Conservation (phyloP, 2,113 vertebrate species). For the Azemiops feae region DNA sequence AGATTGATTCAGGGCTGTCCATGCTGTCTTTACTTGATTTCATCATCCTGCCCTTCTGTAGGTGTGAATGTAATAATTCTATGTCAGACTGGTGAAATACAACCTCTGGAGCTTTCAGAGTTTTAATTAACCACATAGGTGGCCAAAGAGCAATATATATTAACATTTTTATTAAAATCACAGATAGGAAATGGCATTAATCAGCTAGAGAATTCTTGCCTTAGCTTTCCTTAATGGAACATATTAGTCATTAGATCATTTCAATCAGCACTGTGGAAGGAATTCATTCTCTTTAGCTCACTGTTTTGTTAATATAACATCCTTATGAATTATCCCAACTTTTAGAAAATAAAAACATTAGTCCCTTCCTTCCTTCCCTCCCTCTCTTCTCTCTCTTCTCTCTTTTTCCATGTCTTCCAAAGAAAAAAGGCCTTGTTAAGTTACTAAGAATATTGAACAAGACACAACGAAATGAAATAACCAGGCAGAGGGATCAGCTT, state of each 20-base stretch:
- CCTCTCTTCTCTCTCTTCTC: slow-evolving; percentile 40
- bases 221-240: slow-evolving; percentile 69
- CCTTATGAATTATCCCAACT: slow-evolving; percentile 67
- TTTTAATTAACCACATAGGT: slow-evolving; percentile 69
- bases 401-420: slow-evolving; percentile 65
- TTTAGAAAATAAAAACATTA: slow-evolving; percentile 67
- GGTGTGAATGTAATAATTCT: slow-evolving; percentile 35
- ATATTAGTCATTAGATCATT: slow-evolving; percentile 71
- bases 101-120: slow-evolving; percentile 48
- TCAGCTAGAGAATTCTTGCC: slow-evolving; percentile 66
- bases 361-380: slow-evolving; percentile 10
- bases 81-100: slow-evolving; percentile 37
- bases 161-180: slow-evolving; percentile 70
- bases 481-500: slow-evolving; percentile 50
- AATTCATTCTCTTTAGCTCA: slow-evolving; percentile 34
- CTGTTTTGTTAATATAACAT: slow-evolving; percentile 61
- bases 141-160: slow-evolving; percentile 57
- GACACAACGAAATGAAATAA: slow-evolving; percentile 52
- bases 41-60: not conserved
- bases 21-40: slow-evolving; percentile 4
- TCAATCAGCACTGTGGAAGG: slow-evolving; percentile 58
- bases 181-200: slow-evolving; percentile 60
- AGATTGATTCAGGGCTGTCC: not conserved
- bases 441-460: slow-evolving; percentile 55
- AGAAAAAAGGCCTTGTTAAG: slow-evolving; percentile 57